Evolutionary conservation across 2,113 vertebrate species (phyloP).

Genomic region (Cryptotis parvus): DNA sequence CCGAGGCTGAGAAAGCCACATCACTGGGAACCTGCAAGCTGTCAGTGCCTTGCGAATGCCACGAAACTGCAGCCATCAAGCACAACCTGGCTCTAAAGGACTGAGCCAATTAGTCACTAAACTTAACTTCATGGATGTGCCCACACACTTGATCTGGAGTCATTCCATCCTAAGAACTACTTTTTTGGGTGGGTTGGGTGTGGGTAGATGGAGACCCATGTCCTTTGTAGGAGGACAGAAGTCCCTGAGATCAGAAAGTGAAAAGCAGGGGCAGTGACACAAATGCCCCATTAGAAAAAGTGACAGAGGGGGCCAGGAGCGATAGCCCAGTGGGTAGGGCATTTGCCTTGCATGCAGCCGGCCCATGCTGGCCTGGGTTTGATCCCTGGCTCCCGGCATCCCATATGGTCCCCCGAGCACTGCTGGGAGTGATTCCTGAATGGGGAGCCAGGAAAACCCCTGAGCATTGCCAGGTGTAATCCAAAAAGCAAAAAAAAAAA

Average conservation of each 20-base stretch:
- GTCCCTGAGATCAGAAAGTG: neutral
- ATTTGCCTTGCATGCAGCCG: no score
- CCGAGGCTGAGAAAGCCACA: neutral
- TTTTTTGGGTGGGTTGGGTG: no score
- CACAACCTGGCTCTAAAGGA: neutral
- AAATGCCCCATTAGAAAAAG: neutral
- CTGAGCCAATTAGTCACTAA: neutral
- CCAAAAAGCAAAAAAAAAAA: no score
- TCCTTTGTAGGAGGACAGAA: constrained; percentile 11
- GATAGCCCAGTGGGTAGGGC: no score
- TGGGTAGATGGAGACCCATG: no score
- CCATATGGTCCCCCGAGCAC: no score
- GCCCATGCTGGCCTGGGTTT: no score
- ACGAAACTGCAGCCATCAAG: neutral
- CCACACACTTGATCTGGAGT: neutral
- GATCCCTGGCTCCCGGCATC: no score
- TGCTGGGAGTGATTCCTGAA: no score
- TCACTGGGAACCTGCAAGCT: neutral
- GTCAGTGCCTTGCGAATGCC: neutral
- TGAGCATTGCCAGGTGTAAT: no score
- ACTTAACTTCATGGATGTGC: neutral
- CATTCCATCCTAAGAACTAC: neutral
- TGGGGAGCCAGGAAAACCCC: no score
- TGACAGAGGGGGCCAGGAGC: no score
- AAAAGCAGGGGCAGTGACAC: neutral